Percentiles rank a stretch among this genome's conserved stretches.
phyloP scores from a whole-genome alignment of 2,888 invertebrate species.

The Asteroscopus sphinx region DNA sequence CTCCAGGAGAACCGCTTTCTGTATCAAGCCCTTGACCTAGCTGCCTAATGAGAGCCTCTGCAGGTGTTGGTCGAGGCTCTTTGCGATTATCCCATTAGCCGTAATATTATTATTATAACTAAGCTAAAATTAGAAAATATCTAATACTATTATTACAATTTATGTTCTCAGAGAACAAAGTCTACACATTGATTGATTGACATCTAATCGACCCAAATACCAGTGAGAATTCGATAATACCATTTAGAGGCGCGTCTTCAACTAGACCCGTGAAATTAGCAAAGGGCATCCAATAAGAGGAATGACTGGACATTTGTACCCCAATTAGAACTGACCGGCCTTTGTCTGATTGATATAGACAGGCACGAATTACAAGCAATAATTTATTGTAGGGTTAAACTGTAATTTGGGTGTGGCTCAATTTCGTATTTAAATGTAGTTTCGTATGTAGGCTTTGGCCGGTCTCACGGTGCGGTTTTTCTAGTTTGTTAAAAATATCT shows the following conservation, averaged over 20 bases:
- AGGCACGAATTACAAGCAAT: slow-evolving; percentile 50
- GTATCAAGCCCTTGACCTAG: no score
- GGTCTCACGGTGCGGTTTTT: neutral
- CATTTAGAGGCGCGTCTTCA: slow-evolving; percentile 41
- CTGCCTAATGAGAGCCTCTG: no score
- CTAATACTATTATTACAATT: no score
- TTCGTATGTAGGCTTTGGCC: neutral
- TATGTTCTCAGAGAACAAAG: slow-evolving; percentile 1
- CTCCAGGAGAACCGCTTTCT: no score
- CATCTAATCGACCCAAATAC: slow-evolving; percentile 43
- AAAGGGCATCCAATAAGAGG: slow-evolving; percentile 66
- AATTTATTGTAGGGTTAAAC: slow-evolving; percentile 54
- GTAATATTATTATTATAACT: no score
- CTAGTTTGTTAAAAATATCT: neutral
- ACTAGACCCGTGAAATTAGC: slow-evolving; percentile 62
- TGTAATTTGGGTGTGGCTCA: slow-evolving; percentile 30
- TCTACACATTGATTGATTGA: slow-evolving; percentile 25
- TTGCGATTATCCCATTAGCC: no score
- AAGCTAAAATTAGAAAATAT: no score
- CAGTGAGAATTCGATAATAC: slow-evolving; percentile 40
- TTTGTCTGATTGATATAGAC: slow-evolving; percentile 53
- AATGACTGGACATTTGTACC: slow-evolving; percentile 69
- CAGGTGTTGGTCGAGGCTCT: no score
- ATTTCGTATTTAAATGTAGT: slow-evolving; percentile 37
- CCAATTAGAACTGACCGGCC: slow-evolving; percentile 61